Evolutionary conservation across 2,888 invertebrate species (phyloP), one percentile per base, ranked within the genome.

Genomic region (Carcina quercana): DNA sequence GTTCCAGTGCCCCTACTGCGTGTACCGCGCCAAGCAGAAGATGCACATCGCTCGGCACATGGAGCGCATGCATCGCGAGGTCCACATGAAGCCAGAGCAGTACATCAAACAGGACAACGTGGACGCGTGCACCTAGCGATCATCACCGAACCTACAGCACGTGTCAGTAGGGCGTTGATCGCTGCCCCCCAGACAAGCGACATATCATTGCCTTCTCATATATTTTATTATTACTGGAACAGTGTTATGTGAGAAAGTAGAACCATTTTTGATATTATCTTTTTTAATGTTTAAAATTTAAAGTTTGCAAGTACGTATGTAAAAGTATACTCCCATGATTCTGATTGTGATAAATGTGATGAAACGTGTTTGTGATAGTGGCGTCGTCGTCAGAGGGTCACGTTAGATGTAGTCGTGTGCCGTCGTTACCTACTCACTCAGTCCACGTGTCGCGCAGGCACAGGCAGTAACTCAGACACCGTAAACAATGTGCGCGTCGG

Each of bases 1-100:
- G 71, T 93, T 92, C 70, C 90, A 90, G 62, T 94, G 94, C 68
- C 90, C 91, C 13, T 91, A 90, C 75, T 93, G 93, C 75, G 90
- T 90, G n/a, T 92, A 92, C 70, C 88, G 91, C 55, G 92, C 92
- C 59, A 92, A 92, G 64, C 92, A 92, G 71, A 92, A 92, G 83
- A 92, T 92, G 91, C 92, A 92, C 70, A 92, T 92, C 68, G 91
- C 91, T 32, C 86, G 92, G 34, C 92, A 92, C 72, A 91, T 92
- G 89, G 92, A 92, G 71, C 86, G 92, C 40, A 92, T 92, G 92
- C 92, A 92, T 59, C 89, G 91, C 67, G 89, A 89, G 62, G 86
- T 87, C 45, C 84, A 79, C 64, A 53, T 80, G 47, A 84, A 84
- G 58, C 79, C 79, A 32, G 85, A 85, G 38, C 73, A 73, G 45